These are phyloP conservation scores for Zeuzera pyrina DNA, from an alignment of 2,888 invertebrate species.

Conservation along the genomic window DNA sequence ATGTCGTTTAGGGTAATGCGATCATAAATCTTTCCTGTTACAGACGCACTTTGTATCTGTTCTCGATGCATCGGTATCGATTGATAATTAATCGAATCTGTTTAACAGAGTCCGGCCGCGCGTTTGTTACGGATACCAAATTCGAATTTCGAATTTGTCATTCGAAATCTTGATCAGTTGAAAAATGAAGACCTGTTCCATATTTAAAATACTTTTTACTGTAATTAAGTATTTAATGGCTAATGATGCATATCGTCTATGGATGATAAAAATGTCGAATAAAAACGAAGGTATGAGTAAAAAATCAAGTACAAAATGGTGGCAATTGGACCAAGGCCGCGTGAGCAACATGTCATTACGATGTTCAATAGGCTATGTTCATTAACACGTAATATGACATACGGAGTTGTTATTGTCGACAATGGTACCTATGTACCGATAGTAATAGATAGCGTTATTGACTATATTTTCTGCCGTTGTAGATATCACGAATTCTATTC, in stretches of 20 bases:
- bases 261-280: no score
- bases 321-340: slow-evolving; percentile 22
- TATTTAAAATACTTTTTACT: no score
- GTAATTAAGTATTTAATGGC: no score
- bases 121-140: slow-evolving; percentile 26
- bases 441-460: no score
- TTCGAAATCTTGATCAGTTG: slow-evolving; percentile 13
- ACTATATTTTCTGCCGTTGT: no score
- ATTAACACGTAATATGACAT: no score
- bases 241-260: no score
- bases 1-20: slow-evolving; percentile 41
- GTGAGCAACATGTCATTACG: slow-evolving; percentile 16
- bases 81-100: slow-evolving; percentile 35
- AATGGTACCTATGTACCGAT: no score
- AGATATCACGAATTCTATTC: no score
- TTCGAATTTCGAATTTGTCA: slow-evolving; percentile 14
- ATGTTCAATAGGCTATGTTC: slow-evolving; percentile 20
- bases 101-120: slow-evolving; percentile 12
- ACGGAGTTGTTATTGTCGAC: no score
- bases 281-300: no score
- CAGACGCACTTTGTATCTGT: slow-evolving; percentile 32
- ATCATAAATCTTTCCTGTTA: slow-evolving; percentile 37
- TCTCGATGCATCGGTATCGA: slow-evolving; percentile 33
- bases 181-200: slow-evolving; percentile 22
- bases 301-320: slow-evolving; percentile 15